Evolutionary conservation across 1,140 invertebrate species (phyloP).

Genomic region (Drosophila ogumai): DNA sequence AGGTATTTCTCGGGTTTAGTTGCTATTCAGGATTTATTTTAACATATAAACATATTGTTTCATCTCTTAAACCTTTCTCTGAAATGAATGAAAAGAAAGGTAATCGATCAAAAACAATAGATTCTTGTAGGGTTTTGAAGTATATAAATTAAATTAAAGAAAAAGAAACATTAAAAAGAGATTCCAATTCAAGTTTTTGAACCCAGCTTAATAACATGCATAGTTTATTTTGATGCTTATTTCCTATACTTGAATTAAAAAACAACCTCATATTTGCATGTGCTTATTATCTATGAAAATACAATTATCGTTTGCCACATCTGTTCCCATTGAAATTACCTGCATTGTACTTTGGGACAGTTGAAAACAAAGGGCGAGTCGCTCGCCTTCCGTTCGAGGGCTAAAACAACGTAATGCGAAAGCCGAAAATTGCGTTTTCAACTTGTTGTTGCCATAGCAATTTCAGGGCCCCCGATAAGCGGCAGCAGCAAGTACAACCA

Average conservation of each 20-base stretch:
- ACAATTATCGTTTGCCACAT: constrained; percentile 28
- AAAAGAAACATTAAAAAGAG: too few relatives aligned
- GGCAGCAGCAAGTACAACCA: constrained; percentile 29
- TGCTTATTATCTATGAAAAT: constrained; percentile 14
- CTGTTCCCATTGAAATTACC: constrained; percentile 55
- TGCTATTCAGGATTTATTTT: background rate
- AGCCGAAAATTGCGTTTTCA: constrained; percentile 66
- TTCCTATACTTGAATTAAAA: background rate
- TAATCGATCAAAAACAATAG: too few relatives aligned
- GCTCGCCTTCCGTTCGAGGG: constrained; percentile 11
- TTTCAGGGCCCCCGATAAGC: constrained; percentile 52
- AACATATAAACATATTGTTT: background rate
- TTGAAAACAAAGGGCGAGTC: constrained; percentile 11
- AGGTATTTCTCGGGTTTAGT: background rate
- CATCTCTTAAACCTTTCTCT: background rate
- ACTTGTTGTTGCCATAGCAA: constrained; percentile 60
- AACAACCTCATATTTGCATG: background rate
- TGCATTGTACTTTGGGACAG: constrained; percentile 36
- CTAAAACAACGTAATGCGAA: constrained; percentile 63
- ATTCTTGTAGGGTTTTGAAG: too few relatives aligned
- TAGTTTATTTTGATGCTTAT: background rate
- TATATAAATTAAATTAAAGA: background rate
- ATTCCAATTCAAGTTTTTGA: background rate
- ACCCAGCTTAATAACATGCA: background rate
- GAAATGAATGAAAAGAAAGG: background rate